phyloP scores from a whole-genome alignment of 2,797 vertebrate species.

The Atherinosoma microstoma region DNA sequence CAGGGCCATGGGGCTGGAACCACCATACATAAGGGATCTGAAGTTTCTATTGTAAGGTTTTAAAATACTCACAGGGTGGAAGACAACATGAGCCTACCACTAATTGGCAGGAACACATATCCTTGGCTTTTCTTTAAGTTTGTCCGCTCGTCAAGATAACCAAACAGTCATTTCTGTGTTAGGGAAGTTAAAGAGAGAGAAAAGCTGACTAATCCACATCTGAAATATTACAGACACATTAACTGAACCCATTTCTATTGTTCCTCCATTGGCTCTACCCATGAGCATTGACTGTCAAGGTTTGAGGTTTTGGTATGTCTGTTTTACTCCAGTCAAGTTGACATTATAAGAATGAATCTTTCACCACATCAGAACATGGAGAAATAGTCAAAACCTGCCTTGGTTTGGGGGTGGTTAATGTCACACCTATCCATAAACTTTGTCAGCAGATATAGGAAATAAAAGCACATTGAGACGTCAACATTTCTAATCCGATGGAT shows the following conservation, averaged over 20 bases:
- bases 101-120: constrained; percentile 78
- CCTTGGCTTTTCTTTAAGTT: constrained; percentile 59
- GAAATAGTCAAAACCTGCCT: constrained; percentile 31
- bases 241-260: constrained; percentile 59
- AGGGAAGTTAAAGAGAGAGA: constrained; percentile 29
- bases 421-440: constrained; percentile 30
- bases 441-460: constrained; percentile 57
- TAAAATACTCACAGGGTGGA: constrained; percentile 46
- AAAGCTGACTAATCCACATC: constrained; percentile 47
- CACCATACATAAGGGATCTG: constrained; percentile 41
- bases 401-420: constrained; percentile 34
- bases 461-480: constrained; percentile 59
- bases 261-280: constrained; percentile 65
- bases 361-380: constrained; percentile 4
- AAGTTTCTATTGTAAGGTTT: constrained; percentile 50
- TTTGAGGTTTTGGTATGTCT: constrained; percentile 52
- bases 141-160: constrained; percentile 81
- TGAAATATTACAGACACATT: constrained; percentile 72
- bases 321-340: constrained; percentile 47
- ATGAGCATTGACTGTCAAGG: constrained; percentile 53
- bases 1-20: background rate
- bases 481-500: constrained; percentile 55
- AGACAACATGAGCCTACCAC: constrained; percentile 44
- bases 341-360: constrained; percentile 39
- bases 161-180: constrained; percentile 69